phyloP scores from a whole-genome alignment of 2,113 vertebrate genomes.

The Tyrannus savana region DNA sequence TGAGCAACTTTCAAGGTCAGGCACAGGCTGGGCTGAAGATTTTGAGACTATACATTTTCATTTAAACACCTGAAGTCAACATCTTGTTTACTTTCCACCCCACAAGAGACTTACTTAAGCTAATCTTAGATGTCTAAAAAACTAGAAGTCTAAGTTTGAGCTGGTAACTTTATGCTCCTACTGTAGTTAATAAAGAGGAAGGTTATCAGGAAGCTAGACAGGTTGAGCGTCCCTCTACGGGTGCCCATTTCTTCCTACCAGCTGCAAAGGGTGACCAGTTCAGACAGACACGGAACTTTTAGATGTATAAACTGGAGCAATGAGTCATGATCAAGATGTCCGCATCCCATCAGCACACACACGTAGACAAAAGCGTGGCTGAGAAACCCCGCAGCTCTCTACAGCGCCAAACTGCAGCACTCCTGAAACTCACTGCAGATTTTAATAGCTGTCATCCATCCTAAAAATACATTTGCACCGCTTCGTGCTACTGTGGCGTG shows the following conservation, averaged over 20 bases:
- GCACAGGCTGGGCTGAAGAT: neutral
- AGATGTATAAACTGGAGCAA: neutral
- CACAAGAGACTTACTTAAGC: neutral
- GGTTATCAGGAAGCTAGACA: neutral
- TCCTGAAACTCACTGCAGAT: neutral
- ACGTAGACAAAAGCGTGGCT: neutral
- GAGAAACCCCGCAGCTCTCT: neutral
- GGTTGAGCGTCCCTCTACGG: neutral
- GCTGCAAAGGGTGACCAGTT: neutral
- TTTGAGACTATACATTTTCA: neutral
- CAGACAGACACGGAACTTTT: neutral
- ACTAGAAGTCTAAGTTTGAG: neutral
- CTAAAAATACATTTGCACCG: neutral
- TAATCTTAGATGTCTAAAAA: neutral
- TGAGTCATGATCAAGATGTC: neutral
- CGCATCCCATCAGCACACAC: neutral
- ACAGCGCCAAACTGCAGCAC: neutral
- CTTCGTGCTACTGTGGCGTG: neutral
- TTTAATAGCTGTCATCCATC: neutral
- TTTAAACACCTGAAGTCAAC: neutral
- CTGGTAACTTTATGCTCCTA: neutral
- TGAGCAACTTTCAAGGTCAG: neutral
- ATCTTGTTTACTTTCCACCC: neutral
- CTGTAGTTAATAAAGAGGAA: neutral
- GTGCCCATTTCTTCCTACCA: neutral